Base-by-base conservation (phyloP, 2,797 vertebrate genomes). In the Premnoplex brunnescens region DNA sequence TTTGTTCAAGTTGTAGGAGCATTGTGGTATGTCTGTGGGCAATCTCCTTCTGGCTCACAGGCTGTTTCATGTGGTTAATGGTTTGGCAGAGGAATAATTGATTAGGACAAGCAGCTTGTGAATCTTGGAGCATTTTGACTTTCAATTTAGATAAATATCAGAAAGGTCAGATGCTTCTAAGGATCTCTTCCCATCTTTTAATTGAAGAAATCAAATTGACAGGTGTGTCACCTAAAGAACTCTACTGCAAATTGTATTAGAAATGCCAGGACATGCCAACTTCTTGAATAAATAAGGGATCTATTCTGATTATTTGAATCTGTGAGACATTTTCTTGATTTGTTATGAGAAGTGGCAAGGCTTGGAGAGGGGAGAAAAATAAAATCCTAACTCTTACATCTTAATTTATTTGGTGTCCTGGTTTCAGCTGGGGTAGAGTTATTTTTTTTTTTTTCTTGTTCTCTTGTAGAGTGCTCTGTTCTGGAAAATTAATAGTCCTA, bases 151-250 rank as follows among this genome's bases (percentile, higher is more conserved):
- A 24, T 68, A 85, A 79, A 20, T 49, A 85, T 39, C 68, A 87
- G 49, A 67, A 92, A 95, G 60, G 59, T 87, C 90, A 92, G 32
- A 49, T 12, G 17, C 2, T 67, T 91, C 34, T 76, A 37, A 82
- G 22, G 41, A 56, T 78, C 32, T 63, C 18, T 12, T 91, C 27
- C 14, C 9, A 3, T 85, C 8, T 20, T 22, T 67, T 72, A 82
- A 62, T 26, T 26, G 27, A 23, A 85, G 36, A 83, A 96, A 95
- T 82, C 41, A 88, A 92, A 67, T 15, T 87, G 60, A 43, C 49
- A 54, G 12, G 18, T 92, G 36, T 62, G 37, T 91, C 58, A 67
- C n/a, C 18, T 39, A 54, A 14, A 87, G 46, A 77, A 43, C 37
- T 77, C 9, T 21, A 26, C 7, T 66, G 39, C 17, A 78, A 44